phyloP scores from a whole-genome alignment of 2,888 invertebrate species.

The Deilephila elpenor region DNA sequence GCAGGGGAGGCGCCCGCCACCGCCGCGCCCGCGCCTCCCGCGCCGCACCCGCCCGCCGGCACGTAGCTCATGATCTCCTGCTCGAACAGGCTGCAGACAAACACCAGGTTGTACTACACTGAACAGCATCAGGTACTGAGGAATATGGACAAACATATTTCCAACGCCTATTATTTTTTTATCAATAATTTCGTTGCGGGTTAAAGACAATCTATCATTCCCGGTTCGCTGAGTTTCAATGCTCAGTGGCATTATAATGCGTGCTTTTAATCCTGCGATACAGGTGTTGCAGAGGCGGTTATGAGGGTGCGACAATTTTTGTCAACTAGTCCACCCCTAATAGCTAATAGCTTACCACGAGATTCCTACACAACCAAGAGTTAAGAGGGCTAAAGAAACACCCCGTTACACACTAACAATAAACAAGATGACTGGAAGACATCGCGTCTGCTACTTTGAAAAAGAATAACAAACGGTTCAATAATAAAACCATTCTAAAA shows the following conservation, averaged over 20 bases:
- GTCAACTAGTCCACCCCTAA: too few relatives aligned
- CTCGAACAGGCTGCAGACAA: constrained; percentile 93
- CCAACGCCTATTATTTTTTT: too few relatives aligned
- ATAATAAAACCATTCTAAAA: constrained; percentile 12
- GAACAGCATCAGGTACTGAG: neutral
- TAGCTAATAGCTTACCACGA: neutral
- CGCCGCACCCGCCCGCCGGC: constrained; percentile 83
- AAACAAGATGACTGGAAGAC: constrained; percentile 2
- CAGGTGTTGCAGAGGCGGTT: too few relatives aligned
- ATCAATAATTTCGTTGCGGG: too few relatives aligned
- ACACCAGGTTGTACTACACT: constrained; percentile 8
- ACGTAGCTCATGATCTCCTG: constrained; percentile 99
- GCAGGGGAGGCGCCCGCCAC: constrained; percentile 89
- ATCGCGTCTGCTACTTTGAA: neutral
- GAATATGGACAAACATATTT: neutral
- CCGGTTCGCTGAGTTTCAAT: too few relatives aligned
- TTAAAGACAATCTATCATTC: too few relatives aligned
- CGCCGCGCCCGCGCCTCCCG: constrained; percentile 71
- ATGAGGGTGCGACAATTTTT: too few relatives aligned
- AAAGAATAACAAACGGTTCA: neutral
- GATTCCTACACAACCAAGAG: neutral
- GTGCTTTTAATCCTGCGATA: too few relatives aligned
- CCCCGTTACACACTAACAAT: neutral
- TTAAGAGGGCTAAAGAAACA: neutral
- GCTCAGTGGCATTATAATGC: too few relatives aligned